Evolutionary conservation across 53 echinoderm and acorn worm species (phyloP).

Genomic region (Antedon mediterranea): DNA sequence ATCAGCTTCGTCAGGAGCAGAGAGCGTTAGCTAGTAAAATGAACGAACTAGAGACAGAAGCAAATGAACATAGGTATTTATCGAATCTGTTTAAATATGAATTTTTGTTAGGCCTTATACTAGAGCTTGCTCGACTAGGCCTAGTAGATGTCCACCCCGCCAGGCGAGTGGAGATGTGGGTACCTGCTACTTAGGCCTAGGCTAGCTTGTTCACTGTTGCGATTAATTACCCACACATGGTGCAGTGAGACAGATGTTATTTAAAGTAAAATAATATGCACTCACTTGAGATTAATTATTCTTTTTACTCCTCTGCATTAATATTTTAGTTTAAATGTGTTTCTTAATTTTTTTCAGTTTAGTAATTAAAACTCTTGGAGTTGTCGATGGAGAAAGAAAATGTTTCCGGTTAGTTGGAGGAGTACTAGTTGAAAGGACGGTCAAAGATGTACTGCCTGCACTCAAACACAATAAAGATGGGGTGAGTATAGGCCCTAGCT

Average conservation of each 20-base stretch:
- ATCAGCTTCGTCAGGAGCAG: constrained; percentile 78
- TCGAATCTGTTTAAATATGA: no score
- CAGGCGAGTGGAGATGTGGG: not conserved
- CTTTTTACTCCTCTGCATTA: no score
- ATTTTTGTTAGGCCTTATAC: no score
- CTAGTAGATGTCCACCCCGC: not conserved
- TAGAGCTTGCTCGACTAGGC: no score
- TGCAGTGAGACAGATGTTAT: no score
- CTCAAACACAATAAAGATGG: constrained; percentile 77
- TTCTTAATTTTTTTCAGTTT: constrained; percentile 27
- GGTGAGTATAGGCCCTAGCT: constrained; percentile 15
- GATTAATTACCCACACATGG: no score
- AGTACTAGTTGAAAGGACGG: constrained; percentile 85
- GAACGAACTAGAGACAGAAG: constrained; percentile 74
- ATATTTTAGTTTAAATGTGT: not conserved
- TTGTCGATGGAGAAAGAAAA: constrained; percentile 60
- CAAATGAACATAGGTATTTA: constrained; percentile 90
- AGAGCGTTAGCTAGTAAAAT: constrained; percentile 63
- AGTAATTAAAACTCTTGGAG: constrained; percentile 70
- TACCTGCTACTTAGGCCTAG: not conserved
- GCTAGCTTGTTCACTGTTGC: not conserved
- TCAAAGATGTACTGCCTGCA: constrained; percentile 76
- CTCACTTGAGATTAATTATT: no score
- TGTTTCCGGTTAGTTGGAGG: constrained; percentile 93
- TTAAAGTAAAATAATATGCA: no score